Conservation (phyloP, 1,140 invertebrate species). For the Homarus americanus region DNA sequence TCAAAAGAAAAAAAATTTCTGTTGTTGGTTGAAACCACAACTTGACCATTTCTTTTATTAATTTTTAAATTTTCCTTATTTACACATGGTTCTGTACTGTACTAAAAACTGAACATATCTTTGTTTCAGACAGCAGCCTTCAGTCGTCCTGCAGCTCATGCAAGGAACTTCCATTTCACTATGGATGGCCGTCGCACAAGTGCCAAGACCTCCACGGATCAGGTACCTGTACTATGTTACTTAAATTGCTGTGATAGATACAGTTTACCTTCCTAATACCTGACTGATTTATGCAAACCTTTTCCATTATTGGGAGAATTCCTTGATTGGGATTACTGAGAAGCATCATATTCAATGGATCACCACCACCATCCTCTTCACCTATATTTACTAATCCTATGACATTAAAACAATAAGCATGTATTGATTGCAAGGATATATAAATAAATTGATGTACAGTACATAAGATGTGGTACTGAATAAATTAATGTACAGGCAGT, state of each 20-base stretch:
- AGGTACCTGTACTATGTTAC: conserved; percentile 26
- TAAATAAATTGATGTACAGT: no score
- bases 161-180: conserved; percentile 69
- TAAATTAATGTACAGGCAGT: no score
- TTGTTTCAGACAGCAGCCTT: conserved; percentile 13
- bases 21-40: no score
- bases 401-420: no score
- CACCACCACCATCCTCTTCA: not conserved
- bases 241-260: no score
- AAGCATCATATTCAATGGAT: not conserved
- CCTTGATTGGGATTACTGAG: not conserved
- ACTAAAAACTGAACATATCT: not conserved
- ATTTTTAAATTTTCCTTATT: no score
- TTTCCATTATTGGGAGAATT: not conserved
- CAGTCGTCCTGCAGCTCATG: conserved; percentile 23
- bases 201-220: conserved; percentile 58
- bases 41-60: no score
- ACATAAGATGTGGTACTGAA: no score
- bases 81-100: no score
- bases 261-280: not conserved
- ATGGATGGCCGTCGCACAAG: conserved; percentile 49
- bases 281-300: not conserved
- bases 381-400: no score
- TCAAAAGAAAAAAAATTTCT: no score
- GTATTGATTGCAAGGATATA: no score